Conservation (phyloP, 2,888 invertebrate species). For the Ormyrus nitidulus region DNA sequence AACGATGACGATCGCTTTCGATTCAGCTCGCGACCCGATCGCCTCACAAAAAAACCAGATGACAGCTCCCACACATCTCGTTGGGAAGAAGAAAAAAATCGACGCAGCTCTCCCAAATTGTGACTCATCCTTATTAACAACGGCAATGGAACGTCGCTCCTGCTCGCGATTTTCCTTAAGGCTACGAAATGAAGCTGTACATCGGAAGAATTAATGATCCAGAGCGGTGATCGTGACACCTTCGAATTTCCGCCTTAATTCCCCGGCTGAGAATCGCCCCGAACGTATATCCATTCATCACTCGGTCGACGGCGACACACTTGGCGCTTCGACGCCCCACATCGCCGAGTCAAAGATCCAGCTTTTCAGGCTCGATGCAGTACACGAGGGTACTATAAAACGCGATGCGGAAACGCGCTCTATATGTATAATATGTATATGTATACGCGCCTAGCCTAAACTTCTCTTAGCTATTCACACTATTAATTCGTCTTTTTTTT, state of each 20-base stretch:
- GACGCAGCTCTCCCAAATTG: constrained; percentile 26
- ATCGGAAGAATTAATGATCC: too few species aligned
- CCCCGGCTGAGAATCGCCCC: constrained; percentile 11
- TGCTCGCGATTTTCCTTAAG: too few species aligned
- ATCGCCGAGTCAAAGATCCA: constrained; percentile 49
- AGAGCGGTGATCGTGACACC: background rate
- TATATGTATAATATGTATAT: constrained; percentile 30
- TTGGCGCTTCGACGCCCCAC: constrained; percentile 12
- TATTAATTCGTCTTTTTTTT: constrained; percentile 53
- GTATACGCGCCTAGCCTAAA: constrained; percentile 21
- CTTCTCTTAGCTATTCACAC: constrained; percentile 64
- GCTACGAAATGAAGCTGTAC: too few species aligned
- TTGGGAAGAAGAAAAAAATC: constrained; percentile 32
- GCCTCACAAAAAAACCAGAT: constrained; percentile 16
- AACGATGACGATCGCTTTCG: constrained; percentile 36
- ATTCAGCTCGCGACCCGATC: constrained; percentile 22
- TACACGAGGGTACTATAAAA: constrained; percentile 41
- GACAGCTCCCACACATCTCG: constrained; percentile 22
- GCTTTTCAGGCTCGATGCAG: constrained; percentile 42
- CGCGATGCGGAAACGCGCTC: constrained; percentile 15
- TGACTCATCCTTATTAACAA: constrained; percentile 14
- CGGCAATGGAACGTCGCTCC: background rate
- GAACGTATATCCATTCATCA: constrained; percentile 11
- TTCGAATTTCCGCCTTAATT: constrained; percentile 10
- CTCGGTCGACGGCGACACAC: constrained; percentile 15